phyloP scores from a whole-genome alignment of 1,140 invertebrate genomes.

The Leptopilina boulardi region DNA sequence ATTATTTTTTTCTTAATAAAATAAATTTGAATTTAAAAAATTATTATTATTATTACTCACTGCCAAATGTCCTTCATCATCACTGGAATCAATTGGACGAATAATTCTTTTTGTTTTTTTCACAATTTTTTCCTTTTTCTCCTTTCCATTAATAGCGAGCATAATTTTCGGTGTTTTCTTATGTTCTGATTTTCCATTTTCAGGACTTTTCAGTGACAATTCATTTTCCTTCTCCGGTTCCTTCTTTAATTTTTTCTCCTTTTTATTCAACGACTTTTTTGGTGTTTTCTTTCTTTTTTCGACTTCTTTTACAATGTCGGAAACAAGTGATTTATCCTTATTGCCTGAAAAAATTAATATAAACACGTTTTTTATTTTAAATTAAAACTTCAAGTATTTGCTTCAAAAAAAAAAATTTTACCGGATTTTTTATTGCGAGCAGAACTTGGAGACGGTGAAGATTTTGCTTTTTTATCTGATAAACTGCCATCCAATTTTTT shows the following conservation, averaged over 20 bases:
- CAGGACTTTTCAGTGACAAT: neutral
- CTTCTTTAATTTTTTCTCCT: slow-evolving; percentile 12
- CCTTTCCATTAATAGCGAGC: slow-evolving; percentile 22
- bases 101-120: slow-evolving; percentile 56
- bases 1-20: too few relatives aligned
- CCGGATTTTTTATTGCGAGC: slow-evolving; percentile 34
- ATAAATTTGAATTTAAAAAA: too few relatives aligned
- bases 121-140: slow-evolving; percentile 42
- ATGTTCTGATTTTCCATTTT: slow-evolving; percentile 7
- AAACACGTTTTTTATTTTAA: too few relatives aligned
- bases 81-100: slow-evolving; percentile 59
- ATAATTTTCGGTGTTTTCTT: slow-evolving; percentile 26
- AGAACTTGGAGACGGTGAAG: slow-evolving; percentile 28
- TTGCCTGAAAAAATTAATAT: slow-evolving; percentile 38
- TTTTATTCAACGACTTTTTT: slow-evolving; percentile 39
- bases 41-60: slow-evolving; percentile 46
- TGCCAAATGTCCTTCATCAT: slow-evolving; percentile 62
- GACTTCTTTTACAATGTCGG: slow-evolving; percentile 34
- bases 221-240: slow-evolving; percentile 6
- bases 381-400: too few relatives aligned
- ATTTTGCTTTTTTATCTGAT: slow-evolving; percentile 46
- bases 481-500: slow-evolving; percentile 46
- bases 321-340: slow-evolving; percentile 35
- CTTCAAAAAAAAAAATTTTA: slow-evolving; percentile 27
- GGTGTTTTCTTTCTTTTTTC: slow-evolving; percentile 37